Base-by-base conservation (phyloP, 2,113 vertebrate genomes). In the Microcebus murinus region DNA sequence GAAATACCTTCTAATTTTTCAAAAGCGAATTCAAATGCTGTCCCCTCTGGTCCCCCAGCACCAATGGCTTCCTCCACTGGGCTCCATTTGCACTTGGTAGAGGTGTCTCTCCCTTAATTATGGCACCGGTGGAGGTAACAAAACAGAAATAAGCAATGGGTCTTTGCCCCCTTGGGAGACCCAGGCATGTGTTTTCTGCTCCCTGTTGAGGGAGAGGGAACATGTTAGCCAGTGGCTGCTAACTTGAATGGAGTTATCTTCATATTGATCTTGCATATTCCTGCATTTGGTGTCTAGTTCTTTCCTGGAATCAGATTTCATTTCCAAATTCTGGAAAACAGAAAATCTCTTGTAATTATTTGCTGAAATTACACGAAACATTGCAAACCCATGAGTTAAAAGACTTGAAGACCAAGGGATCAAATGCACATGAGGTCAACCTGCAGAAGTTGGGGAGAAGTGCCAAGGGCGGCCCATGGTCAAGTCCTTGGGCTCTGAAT, bases 181-280 rank as follows among this genome's bases (percentile, higher is more conserved):
- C 14, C 15, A 20, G 42, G 45, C 80, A 57, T 52, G 52, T 18
- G 34, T 80, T 93, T 96, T 70, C 70, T 68, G 11, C 6, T 59
- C 17, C 4, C 42, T 80, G 15, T 68, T 36, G n/a, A 61, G 29
- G 36, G 34, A 67, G 88, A 74, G 34, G 36, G 52, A 84, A 29
- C 4, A 23, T 76, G 34, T 67, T 34, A 76, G 77, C 68, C 39
- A 74, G 34, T 14, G 18, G 63, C 45, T 97, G 50, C 93, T 63
- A 95, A 97, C 94, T 95, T 95, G 87, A 97, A 89, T 96, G 39
- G 95, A 92, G 97, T 98, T 98, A 97, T 97, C 95, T 98, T 96
- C 63, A 81, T 94, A 93, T 76, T 20, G 94, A 97, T 97, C 97
- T 98, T 95, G 94, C 80, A 27, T 88, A 96, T 97, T 79, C 63